Base-by-base conservation (phyloP, 2,797 vertebrate genomes). In the Bucorvus abyssinicus region DNA sequence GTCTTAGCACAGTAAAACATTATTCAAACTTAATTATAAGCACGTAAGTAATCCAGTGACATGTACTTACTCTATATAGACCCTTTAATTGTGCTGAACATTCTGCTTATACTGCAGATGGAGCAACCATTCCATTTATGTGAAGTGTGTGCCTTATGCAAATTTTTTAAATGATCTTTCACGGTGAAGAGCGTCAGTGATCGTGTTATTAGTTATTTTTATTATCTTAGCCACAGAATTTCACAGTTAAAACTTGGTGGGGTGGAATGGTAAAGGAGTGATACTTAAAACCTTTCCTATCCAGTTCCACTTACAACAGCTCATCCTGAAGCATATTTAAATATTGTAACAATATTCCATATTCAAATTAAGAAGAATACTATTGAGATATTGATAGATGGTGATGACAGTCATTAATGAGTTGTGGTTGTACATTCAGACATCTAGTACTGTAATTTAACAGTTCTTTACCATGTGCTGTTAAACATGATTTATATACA, bases 21-120 rank as follows among this genome's bases (percentile, higher is more conserved):
- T 78, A 63, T 76, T 86, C 55, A 86, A 32, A 76, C 53, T 65
- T 90, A 84, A 89, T 95, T 93, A 63, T 49, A 89, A 90, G 7
- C 36, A 56, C 0, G 0, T 50, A 49, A 69, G n/a, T 68, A 70
- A 44, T 93, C 64, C 44, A 71, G 22, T 87, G 80, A 67, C 44
- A 52, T 34, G 26, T 70, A 63, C 60, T 63, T 30, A 61, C 40
- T 69, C 34, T 59, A 6, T 84, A 65, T 59, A 76, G 47, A 34
- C 27, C n/a, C 68, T 88, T 83, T 81, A 84, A 71, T 34, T 34
- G 88, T 91, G 42, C 30, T 65, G n/a, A 86, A 52, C 79, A 52
- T 87, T 90, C 32, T 77, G 67, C 80, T 82, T 79, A 40, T 73
- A 65, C 23, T 94, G 44, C 77, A 93, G 55, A 63, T 50, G 15